Evolutionary conservation across 2,888 invertebrate species (phyloP), one percentile per base, ranked within the genome.

Genomic region (Pristionchus fissidentatus): DNA sequence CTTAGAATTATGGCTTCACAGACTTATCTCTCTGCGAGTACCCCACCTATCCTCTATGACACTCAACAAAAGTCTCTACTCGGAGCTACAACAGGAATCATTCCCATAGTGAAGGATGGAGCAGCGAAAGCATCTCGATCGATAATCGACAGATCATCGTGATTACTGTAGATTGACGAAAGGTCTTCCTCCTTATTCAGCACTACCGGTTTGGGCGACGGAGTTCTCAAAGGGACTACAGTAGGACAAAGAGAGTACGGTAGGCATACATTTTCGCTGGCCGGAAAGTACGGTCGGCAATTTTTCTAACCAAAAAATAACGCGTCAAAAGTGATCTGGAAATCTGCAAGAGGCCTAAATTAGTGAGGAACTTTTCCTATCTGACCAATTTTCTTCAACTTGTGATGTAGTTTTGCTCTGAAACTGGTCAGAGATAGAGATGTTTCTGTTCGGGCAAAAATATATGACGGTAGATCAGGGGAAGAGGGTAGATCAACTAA

Each of bases 91-190:
- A 79, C 13, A 7, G 79, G 79, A 35, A 79, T 55, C 8, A n/a
- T 10, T 41, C 79, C 79, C 35, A 79, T 38, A 0, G 57, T 79
- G 57, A 79, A 79, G 22, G 55, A 55, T 38, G 38, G 26, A 5
- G 55, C 55, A 22, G 55, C 79, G 41, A 57, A 79, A 19, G 55
- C 55, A 19, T 13, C 38, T 49, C 38, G 10, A 79, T 79, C 79
- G 15, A 29, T n/a, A n/a, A 8, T 13, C 1, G 55, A 57, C 3
- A 79, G 35, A 35, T 8, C 19, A 7, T 35, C 5, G 57, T 29
- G 79, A 41, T 55, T 29, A 79, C 38, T 41, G 57, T 79, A 79
- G 57, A 55, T 57, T n/a, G 38, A 57, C 22, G 38, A 57, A 15
- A 57, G 29, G 10, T 57, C 79, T 15, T 78, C 78, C 10, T 8